Percentiles rank a stretch among this genome's conserved stretches.
These are phyloP conservation scores for Perizoma affinitatum DNA, from an alignment of 2,888 invertebrate genomes.

Conservation along the genomic window DNA sequence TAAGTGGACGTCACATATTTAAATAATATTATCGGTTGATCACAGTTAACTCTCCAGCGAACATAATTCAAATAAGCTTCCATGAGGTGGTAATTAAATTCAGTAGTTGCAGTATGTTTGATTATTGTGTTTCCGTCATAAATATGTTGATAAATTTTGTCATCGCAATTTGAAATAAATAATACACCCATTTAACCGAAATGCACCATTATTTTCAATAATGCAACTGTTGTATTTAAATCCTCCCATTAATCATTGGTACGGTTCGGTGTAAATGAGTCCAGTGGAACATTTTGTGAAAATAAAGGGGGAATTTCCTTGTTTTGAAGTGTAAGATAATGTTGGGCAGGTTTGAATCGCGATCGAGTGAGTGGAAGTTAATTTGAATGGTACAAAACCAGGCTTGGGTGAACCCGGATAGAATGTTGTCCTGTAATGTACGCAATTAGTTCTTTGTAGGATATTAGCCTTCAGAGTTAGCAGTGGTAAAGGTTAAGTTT, in stretches of 20 bases:
- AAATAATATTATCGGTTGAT: too few species aligned
- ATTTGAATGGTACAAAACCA: not conserved
- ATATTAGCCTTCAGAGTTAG: too few species aligned
- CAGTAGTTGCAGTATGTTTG: not conserved
- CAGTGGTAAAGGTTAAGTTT: too few species aligned
- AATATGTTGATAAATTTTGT: conserved; percentile 6
- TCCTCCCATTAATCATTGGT: conserved; percentile 7
- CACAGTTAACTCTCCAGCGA: not conserved
- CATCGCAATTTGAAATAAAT: not conserved
- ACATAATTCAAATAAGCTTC: not conserved
- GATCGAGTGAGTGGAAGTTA: not conserved
- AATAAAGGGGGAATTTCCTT: conserved; percentile 29
- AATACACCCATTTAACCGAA: conserved; percentile 2
- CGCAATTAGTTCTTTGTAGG: too few species aligned
- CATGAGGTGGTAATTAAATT: not conserved
- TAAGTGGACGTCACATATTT: too few species aligned
- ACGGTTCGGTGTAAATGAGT: conserved; percentile 32
- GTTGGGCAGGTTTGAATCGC: conserved; percentile 7
- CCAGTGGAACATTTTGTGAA: conserved; percentile 34
- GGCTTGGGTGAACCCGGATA: not conserved
- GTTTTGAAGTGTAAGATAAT: conserved; percentile 15
- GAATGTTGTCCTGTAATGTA: conserved; percentile 1
- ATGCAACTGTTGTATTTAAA: conserved; percentile 14
- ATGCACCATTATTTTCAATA: conserved; percentile 3
- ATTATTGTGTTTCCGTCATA: conserved; percentile 1